Evolutionary conservation across 2,888 invertebrate genomes (phyloP).

Genomic region (Tholera decimalis): DNA sequence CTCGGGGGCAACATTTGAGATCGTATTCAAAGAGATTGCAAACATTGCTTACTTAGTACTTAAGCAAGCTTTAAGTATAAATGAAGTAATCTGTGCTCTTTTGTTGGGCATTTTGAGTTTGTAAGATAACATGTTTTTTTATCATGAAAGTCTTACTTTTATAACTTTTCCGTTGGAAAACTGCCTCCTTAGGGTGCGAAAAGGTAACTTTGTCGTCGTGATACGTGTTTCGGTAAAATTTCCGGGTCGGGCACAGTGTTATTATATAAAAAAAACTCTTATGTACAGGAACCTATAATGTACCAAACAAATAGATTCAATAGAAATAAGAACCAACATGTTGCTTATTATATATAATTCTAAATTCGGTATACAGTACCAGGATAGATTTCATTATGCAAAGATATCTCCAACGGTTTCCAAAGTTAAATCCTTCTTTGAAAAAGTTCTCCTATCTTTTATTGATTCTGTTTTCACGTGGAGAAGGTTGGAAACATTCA

Average conservation of each 20-base stretch:
- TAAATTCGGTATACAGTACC: background rate
- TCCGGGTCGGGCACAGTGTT: no score
- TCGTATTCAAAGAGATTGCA: slow-evolving; percentile 31
- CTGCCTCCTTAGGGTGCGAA: no score
- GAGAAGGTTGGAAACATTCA: slow-evolving; percentile 24
- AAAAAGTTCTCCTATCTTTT: slow-evolving; percentile 23
- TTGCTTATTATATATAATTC: no score
- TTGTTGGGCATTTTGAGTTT: background rate
- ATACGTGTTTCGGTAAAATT: no score
- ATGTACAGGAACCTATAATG: no score
- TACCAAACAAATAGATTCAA: background rate
- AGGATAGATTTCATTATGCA: background rate
- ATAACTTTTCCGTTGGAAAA: background rate
- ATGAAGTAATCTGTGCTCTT: background rate
- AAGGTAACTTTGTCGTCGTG: no score
- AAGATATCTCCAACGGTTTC: background rate
- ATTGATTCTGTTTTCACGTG: slow-evolving; percentile 20
- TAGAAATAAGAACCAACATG: no score
- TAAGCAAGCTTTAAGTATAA: background rate
- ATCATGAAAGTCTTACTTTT: no score
- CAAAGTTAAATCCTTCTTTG: slow-evolving; percentile 12
- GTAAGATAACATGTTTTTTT: background rate
- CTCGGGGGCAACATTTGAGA: slow-evolving; percentile 2
- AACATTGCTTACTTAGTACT: slow-evolving; percentile 6
- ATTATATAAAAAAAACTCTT: no score